These are phyloP conservation scores for Drosophila pachea DNA, from an alignment of 1,140 invertebrate genomes.

Conservation along the genomic window DNA sequence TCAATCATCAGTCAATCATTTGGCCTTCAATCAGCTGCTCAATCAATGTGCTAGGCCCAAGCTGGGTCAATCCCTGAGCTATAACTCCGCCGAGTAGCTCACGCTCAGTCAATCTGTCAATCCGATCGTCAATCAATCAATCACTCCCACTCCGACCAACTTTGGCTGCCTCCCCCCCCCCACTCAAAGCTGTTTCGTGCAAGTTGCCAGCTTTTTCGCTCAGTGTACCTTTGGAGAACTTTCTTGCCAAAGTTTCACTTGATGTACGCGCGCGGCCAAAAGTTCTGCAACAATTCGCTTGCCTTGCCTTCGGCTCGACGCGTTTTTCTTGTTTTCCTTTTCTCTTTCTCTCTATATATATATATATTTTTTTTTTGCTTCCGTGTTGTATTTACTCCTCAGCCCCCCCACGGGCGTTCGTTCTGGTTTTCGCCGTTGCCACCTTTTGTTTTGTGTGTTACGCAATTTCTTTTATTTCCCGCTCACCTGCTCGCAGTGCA, in stretches of 20 bases:
- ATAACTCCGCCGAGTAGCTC: not conserved
- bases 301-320: conserved; percentile 18
- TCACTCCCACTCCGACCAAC: too few species aligned
- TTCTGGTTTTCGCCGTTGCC: conserved; percentile 4
- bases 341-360: conserved; percentile 9
- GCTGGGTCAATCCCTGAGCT: not conserved
- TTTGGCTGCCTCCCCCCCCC: too few species aligned
- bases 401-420: not conserved
- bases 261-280: conserved; percentile 38
- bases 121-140: not conserved
- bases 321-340: conserved; percentile 17
- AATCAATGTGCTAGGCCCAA: too few species aligned
- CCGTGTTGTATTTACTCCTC: too few species aligned
- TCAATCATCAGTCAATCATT: not conserved
- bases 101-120: not conserved
- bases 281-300: conserved; percentile 58
- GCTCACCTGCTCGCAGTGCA: not conserved
- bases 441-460: conserved; percentile 21
- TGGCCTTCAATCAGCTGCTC: not conserved
- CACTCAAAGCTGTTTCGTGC: too few species aligned
- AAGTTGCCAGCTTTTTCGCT: not conserved
- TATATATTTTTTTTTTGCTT: not conserved
- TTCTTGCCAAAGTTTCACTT: conserved; percentile 42
- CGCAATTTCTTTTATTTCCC: conserved; percentile 28
- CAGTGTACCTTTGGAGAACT: conserved; percentile 16